Conservation (phyloP, 1,140 invertebrate genomes). For the Pantala flavescens region DNA sequence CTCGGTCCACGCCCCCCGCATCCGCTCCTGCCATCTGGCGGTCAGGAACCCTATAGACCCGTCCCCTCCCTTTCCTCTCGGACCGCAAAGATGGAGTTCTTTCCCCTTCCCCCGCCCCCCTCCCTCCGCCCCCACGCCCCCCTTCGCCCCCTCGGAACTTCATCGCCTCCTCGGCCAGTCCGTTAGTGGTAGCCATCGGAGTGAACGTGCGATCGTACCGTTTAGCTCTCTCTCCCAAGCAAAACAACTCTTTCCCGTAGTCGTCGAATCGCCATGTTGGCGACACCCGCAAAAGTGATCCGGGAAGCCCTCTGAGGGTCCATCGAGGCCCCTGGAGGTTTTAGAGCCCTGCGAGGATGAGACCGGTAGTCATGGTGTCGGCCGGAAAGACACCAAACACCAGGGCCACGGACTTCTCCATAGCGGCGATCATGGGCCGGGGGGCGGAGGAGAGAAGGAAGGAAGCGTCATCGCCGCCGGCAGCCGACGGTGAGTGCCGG, state of each 20-base stretch:
- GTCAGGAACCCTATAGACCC: neutral
- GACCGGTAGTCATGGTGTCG: neutral
- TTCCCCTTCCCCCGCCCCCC: neutral
- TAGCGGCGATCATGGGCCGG: slow-evolving; percentile 82
- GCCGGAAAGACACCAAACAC: slow-evolving; percentile 8
- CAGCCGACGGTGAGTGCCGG: slow-evolving; percentile 37
- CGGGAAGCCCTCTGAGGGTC: too few species aligned
- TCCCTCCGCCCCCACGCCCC: neutral
- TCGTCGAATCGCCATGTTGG: neutral
- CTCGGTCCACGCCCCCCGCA: neutral
- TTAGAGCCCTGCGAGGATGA: neutral
- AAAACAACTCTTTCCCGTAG: neutral
- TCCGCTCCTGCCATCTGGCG: neutral
- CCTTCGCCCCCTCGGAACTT: neutral
- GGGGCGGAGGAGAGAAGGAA: slow-evolving; percentile 33
- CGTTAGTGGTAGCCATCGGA: neutral
- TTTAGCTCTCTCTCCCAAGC: neutral
- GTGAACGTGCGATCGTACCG: neutral
- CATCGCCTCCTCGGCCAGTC: neutral
- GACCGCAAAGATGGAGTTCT: neutral
- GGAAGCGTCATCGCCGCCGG: slow-evolving; percentile 20
- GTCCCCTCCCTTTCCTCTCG: neutral
- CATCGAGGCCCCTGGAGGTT: neutral
- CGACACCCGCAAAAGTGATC: neutral
- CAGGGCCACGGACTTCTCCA: slow-evolving; percentile 78